Conservation (phyloP, 2,113 vertebrate genomes). For the Trogon melanurus region DNA sequence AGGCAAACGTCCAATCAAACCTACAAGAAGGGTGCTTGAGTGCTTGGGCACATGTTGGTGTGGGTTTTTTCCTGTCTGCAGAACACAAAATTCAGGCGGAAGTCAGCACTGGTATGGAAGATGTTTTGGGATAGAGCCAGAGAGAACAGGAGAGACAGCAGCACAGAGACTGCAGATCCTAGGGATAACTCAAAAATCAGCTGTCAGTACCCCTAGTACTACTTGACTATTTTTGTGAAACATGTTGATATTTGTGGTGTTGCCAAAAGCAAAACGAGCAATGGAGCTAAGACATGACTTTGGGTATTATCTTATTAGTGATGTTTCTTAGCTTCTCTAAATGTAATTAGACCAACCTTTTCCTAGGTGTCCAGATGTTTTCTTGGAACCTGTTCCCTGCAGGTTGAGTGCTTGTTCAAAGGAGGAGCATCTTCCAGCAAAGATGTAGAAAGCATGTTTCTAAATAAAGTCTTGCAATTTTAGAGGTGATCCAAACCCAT, state of each 20-base stretch:
- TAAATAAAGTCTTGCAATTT: not conserved
- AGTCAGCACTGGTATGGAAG: not conserved
- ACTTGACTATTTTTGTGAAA: not conserved
- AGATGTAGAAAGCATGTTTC: not conserved
- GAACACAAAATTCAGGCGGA: not conserved
- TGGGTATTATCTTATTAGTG: not conserved
- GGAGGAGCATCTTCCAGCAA: not conserved
- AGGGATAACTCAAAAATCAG: not conserved
- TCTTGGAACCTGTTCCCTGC: not conserved
- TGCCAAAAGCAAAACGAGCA: slow-evolving; percentile 2
- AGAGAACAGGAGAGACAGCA: not conserved
- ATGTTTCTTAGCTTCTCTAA: not conserved
- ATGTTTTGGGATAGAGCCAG: not conserved
- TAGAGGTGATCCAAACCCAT: not conserved
- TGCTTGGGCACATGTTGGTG: not conserved
- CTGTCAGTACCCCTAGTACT: not conserved
- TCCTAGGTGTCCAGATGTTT: not conserved
- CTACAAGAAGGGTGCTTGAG: not conserved
- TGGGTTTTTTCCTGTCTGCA: not conserved
- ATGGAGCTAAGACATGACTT: not conserved
- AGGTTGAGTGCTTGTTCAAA: not conserved
- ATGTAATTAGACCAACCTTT: not conserved
- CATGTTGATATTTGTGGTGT: not conserved
- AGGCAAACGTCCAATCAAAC: not conserved
- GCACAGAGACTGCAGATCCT: not conserved